A percentile compares a stretch with the other conserved stretches of the same genome.
These are phyloP conservation scores for Bathynomus jamesi DNA, from an alignment of 1,140 invertebrate species.

Conservation along the genomic window DNA sequence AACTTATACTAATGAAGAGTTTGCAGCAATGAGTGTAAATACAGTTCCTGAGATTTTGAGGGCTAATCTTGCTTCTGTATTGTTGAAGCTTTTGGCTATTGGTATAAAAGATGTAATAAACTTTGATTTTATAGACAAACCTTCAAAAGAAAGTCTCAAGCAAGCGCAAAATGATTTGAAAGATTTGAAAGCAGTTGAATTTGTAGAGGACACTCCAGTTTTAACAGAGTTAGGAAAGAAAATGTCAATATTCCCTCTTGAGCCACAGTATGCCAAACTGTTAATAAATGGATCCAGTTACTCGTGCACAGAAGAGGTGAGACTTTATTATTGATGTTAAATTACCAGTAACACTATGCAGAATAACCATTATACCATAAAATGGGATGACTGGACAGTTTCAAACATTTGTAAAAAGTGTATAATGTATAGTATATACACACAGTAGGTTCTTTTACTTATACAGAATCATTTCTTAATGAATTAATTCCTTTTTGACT, in stretches of 20 bases:
- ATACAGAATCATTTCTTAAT: too few species aligned
- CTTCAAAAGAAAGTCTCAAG: slow-evolving; percentile 43
- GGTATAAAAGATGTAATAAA: slow-evolving; percentile 65
- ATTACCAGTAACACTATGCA: too few species aligned
- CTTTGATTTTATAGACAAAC: slow-evolving; percentile 89
- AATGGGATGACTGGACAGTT: too few species aligned
- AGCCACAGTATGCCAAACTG: slow-evolving; percentile 80
- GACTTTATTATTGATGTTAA: not conserved
- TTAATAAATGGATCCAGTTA: slow-evolving; percentile 66
- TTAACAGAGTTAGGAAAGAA: slow-evolving; percentile 72
- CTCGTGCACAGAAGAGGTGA: slow-evolving; percentile 54
- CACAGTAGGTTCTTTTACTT: too few species aligned
- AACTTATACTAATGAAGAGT: slow-evolving; percentile 52
- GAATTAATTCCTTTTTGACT: too few species aligned
- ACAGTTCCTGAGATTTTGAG: slow-evolving; percentile 79
- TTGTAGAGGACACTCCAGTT: slow-evolving; percentile 47
- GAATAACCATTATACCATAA: too few species aligned
- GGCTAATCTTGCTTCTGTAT: slow-evolving; percentile 63
- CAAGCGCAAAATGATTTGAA: slow-evolving; percentile 61
- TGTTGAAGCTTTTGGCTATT: slow-evolving; percentile 74
- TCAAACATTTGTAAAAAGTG: too few species aligned
- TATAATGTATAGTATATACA: too few species aligned
- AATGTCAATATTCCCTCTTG: slow-evolving; percentile 85
- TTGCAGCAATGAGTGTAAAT: slow-evolving; percentile 59
- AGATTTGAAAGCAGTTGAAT: slow-evolving; percentile 63